Evolutionary conservation across 1,140 invertebrate genomes (phyloP).

Genomic region (Oryctes rhinoceros): DNA sequence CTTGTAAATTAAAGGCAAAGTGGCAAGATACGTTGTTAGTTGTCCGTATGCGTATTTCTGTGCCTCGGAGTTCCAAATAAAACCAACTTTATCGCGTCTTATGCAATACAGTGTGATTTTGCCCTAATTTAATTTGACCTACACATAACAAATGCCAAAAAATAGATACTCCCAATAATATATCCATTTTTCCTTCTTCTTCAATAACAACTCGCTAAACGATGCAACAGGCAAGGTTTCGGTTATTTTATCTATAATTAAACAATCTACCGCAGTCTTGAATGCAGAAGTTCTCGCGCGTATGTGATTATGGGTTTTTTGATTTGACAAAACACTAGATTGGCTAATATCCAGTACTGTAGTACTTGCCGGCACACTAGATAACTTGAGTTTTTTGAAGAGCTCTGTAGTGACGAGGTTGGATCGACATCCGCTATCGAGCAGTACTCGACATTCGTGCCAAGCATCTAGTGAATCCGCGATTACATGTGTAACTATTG

Average conservation of each 20-base stretch:
- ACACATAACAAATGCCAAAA: neutral
- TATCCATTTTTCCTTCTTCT: neutral
- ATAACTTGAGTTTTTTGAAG: slow-evolving; percentile 11
- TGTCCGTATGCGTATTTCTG: neutral
- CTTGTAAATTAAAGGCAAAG: neutral
- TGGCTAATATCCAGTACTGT: neutral
- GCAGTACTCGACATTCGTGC: slow-evolving; percentile 35
- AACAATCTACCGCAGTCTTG: neutral
- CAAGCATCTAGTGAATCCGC: neutral
- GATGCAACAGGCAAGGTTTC: slow-evolving; percentile 17
- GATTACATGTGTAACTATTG: no score
- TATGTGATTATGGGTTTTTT: slow-evolving; percentile 9
- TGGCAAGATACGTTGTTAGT: neutral
- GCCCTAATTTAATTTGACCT: neutral
- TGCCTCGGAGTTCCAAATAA: neutral
- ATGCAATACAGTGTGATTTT: neutral
- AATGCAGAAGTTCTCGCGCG: neutral
- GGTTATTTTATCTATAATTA: slow-evolving; percentile 37
- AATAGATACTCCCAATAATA: neutral
- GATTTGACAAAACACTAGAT: neutral
- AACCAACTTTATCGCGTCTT: neutral
- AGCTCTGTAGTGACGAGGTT: slow-evolving; percentile 33
- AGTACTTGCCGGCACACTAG: neutral
- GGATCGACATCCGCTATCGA: slow-evolving; percentile 41
- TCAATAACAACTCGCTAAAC: neutral